Conservation (phyloP, 2,888 invertebrate species). For the Zygogramma bicolorata region DNA sequence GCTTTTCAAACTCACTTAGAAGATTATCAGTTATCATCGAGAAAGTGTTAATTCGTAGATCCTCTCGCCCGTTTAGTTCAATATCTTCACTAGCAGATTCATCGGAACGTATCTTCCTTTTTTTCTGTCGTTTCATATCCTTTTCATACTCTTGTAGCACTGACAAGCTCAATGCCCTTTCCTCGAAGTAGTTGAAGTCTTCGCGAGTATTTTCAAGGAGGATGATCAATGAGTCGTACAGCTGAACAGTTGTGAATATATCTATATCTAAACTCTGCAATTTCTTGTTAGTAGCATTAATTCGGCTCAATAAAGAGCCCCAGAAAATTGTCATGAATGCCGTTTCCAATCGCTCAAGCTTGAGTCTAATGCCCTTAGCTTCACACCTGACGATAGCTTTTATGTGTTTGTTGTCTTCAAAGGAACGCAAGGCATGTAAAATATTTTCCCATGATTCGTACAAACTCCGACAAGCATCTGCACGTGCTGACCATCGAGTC, state of each 20-base stretch:
- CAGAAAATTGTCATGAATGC: not conserved
- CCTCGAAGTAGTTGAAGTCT: not conserved
- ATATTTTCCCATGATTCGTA: not conserved
- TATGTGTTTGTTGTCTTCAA: not conserved
- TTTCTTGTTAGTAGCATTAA: not conserved
- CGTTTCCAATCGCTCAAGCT: not conserved
- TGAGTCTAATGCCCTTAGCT: not conserved
- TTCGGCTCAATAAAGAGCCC: not conserved
- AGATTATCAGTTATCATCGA: not conserved
- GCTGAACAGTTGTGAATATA: not conserved
- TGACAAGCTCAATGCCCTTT: not conserved
- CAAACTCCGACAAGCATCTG: not conserved
- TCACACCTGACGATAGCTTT: not conserved
- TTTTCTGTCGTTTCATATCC: not conserved
- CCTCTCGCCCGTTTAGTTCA: not conserved
- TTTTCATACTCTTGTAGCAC: not conserved
- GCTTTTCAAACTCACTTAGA: not conserved
- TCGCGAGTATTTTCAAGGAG: not conserved
- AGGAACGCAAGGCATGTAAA: not conserved
- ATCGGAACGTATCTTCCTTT: not conserved
- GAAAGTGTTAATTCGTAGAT: not conserved
- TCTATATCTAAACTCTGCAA: not conserved
- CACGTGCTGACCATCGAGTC: constrained; percentile 15
- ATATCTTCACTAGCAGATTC: not conserved
- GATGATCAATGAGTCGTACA: not conserved